Conservation (phyloP, 23 tunicate species). For the Phallusia fumigata region DNA sequence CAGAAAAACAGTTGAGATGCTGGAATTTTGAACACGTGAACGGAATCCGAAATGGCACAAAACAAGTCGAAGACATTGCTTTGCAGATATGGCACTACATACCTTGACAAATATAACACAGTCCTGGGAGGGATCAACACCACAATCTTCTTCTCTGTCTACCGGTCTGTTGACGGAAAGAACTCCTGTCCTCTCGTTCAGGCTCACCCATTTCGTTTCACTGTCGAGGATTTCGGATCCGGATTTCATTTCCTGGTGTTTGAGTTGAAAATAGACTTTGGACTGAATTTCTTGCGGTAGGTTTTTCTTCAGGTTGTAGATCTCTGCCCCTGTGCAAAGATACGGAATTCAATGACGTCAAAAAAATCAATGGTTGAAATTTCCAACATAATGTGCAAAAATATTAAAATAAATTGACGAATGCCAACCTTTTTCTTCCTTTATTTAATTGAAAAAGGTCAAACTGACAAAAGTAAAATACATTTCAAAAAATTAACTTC, state of each 20-base stretch:
- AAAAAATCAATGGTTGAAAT: too few relatives aligned
- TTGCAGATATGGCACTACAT: background rate
- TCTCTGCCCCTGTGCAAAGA: constrained; percentile 24
- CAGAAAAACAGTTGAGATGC: too few relatives aligned
- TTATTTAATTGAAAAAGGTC: too few relatives aligned
- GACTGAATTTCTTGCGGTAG: background rate
- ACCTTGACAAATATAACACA: constrained; percentile 73
- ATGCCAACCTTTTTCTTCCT: too few relatives aligned
- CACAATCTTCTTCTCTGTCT: constrained; percentile 73
- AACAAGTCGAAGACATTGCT: too few relatives aligned
- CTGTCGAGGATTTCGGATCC: constrained; percentile 32
- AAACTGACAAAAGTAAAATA: too few relatives aligned
- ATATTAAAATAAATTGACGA: too few relatives aligned
- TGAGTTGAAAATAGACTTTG: constrained; percentile 28
- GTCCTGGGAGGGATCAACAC: constrained; percentile 34
- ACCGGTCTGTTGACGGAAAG: constrained; percentile 59
- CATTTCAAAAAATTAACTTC: too few relatives aligned
- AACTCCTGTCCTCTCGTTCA: constrained; percentile 46
- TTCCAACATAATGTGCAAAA: too few relatives aligned
- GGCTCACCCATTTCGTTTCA: constrained; percentile 54
- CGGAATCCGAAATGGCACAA: too few relatives aligned
- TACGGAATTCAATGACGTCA: background rate
- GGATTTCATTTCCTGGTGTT: constrained; percentile 31
- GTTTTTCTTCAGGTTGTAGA: constrained; percentile 28
- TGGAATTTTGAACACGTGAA: too few relatives aligned